phyloP scores from a whole-genome alignment of 2,797 vertebrate species.

The Uromys caudimaculatus region DNA sequence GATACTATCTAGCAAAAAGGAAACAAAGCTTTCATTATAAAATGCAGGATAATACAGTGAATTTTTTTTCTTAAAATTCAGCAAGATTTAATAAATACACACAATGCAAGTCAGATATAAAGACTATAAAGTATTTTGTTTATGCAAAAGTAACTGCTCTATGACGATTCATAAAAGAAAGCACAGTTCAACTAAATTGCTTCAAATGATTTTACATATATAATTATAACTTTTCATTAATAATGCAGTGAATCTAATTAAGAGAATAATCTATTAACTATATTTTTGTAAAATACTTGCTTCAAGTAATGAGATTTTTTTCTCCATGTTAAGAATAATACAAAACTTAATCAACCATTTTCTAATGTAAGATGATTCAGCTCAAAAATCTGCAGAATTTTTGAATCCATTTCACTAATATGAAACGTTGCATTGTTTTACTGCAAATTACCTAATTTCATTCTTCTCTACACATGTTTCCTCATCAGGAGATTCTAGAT shows the following conservation, averaged over 20 bases:
- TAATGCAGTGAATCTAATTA: slow-evolving; percentile 19
- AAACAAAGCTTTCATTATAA: background rate
- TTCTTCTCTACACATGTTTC: background rate
- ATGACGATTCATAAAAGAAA: background rate
- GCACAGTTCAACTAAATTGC: background rate
- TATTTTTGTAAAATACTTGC: background rate
- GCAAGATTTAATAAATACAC: slow-evolving; percentile 2
- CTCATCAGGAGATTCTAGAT: background rate
- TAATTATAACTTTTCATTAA: slow-evolving; percentile 33
- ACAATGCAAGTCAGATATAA: slow-evolving; percentile 7
- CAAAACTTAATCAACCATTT: slow-evolving; percentile 11
- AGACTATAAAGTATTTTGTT: slow-evolving; percentile 35
- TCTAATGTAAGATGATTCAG: background rate
- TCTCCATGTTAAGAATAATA: background rate
- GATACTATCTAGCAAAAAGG: slow-evolving; percentile 11
- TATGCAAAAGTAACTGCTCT: slow-evolving; percentile 6
- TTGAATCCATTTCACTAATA: background rate
- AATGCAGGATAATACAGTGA: slow-evolving; percentile 6
- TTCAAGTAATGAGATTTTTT: slow-evolving; percentile 20
- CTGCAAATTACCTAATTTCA: background rate
- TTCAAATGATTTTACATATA: slow-evolving; percentile 13
- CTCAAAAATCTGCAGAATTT: background rate
- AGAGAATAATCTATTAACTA: background rate
- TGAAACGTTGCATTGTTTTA: background rate
- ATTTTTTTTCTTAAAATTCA: slow-evolving; percentile 15